Evolutionary conservation across 2,113 vertebrate species (phyloP), one percentile per base, ranked within the genome.

Genomic region (Xenotilapia flavipinnis): DNA sequence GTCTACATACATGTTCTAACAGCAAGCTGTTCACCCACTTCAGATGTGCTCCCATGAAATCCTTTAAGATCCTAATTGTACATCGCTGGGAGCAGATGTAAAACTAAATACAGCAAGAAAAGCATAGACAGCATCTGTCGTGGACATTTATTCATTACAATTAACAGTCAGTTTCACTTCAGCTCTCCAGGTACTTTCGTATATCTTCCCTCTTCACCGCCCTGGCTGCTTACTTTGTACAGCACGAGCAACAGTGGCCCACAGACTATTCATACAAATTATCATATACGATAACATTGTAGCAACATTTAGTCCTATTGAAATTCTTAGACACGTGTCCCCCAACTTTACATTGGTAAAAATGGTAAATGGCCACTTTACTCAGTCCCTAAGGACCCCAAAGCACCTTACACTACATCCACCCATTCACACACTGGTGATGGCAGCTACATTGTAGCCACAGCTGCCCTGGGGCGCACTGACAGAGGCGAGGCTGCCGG

Each of bases 1-100:
- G 58, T 33, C 15, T 19, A 4, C 9, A 33, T 62, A 19, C 58
- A 33, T 62, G 58, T 62, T 62, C 58, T 33, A 33, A 62, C 58
- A 62, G 58, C 58, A 62, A 62, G 58, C 31, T 65, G 60, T 36
- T 65, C 60, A 65, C 17, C 60, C 60, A 65, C 31, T 65, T n/a
- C 60, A 65, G 17, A 65, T 65, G 60, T 65, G 60, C 17, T 36
- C 60, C 17, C 9, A 65, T 5, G 9, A 65, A 65, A n/a, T 5
- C 31, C 60, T 65, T 65, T 65, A 65, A 36, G 31, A 36, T 65
- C 31, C 31, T 65, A 65, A n/a, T 7, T 36, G 58, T 12, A 62
- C 58, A 62, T 36, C 2, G 0, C 58, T 62, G 58, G 53, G 31
- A 36, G 0, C 58, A 36, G 31, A 62, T 36, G 58, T n/a, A 65